Conservation (phyloP, 2,888 invertebrate genomes). For the Agrochola lychnidis region DNA sequence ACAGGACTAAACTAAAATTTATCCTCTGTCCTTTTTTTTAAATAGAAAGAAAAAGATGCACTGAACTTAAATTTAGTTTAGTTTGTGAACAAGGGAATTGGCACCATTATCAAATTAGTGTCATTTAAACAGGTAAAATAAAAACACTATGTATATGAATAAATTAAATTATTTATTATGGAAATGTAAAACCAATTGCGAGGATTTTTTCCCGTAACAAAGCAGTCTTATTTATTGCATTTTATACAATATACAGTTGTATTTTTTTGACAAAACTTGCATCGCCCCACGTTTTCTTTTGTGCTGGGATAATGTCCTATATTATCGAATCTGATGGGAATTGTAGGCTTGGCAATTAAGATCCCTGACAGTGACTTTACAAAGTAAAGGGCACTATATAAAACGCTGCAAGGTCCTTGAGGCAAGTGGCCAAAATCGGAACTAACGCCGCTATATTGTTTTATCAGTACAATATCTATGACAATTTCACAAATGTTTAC, state of each 20-base stretch:
- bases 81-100: too few relatives aligned
- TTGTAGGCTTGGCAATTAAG: neutral
- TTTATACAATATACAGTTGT: constrained; percentile 9
- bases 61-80: too few relatives aligned
- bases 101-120: constrained; percentile 1
- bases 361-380: too few relatives aligned
- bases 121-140: neutral
- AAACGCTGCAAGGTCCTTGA: neutral
- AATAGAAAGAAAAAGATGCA: too few relatives aligned
- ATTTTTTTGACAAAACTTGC: constrained; percentile 2
- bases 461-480: too few relatives aligned
- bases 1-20: too few relatives aligned
- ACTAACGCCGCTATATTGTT: neutral
- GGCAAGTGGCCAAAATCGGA: neutral
- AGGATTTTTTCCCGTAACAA: constrained; percentile 2
- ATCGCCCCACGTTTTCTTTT: too few relatives aligned
- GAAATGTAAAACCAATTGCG: constrained; percentile 13
- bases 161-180: constrained; percentile 7
- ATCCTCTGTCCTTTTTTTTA: too few relatives aligned
- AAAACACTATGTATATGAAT: neutral
- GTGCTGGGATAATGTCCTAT: too few relatives aligned
- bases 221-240: constrained; percentile 3
- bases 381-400: neutral
- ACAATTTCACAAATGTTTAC: neutral
- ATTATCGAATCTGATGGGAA: too few relatives aligned